Evolutionary conservation across 2,113 vertebrate genomes (phyloP).

Genomic region (Solea senegalensis): DNA sequence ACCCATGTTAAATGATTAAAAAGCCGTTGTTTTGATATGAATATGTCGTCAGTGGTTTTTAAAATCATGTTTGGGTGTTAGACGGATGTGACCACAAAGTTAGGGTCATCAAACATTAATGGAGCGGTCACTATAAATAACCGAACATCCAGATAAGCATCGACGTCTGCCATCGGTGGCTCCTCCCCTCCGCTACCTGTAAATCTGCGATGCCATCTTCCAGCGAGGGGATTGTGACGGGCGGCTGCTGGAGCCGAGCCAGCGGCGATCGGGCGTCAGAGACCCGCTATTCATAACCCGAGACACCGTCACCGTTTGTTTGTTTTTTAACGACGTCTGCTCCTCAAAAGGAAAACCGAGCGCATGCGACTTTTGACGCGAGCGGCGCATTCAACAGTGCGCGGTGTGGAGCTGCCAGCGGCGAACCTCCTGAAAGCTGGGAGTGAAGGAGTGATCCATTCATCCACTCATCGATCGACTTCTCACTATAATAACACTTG

Average conservation of each 20-base stretch:
- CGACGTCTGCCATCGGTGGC: slow-evolving; percentile 61
- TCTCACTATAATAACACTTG: background rate
- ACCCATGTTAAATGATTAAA: background rate
- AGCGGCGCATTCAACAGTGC: slow-evolving; percentile 65
- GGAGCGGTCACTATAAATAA: slow-evolving; percentile 68
- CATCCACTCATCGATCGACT: slow-evolving; percentile 13
- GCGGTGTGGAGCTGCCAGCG: slow-evolving; percentile 25
- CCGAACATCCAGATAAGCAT: slow-evolving; percentile 54
- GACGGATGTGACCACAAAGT: slow-evolving; percentile 34
- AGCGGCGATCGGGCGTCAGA: background rate
- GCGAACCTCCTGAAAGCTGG: slow-evolving; percentile 45
- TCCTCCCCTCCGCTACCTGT: slow-evolving; percentile 80
- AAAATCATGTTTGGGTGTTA: background rate
- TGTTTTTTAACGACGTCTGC: fast-evolving
- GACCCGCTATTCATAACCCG: background rate
- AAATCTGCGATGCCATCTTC: slow-evolving; percentile 74
- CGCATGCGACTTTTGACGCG: slow-evolving; percentile 5
- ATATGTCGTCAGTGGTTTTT: background rate
- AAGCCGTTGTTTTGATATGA: background rate
- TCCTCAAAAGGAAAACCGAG: background rate
- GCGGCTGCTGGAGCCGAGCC: slow-evolving; percentile 25
- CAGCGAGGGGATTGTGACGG: slow-evolving; percentile 69
- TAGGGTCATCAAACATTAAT: slow-evolving; percentile 53
- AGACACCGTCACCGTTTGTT: background rate
- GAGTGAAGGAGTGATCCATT: slow-evolving; percentile 24